Percentiles rank a stretch among this genome's conserved stretches.
Conservation (phyloP, 2,888 invertebrate species). For the Oxycera nigricornis region DNA sequence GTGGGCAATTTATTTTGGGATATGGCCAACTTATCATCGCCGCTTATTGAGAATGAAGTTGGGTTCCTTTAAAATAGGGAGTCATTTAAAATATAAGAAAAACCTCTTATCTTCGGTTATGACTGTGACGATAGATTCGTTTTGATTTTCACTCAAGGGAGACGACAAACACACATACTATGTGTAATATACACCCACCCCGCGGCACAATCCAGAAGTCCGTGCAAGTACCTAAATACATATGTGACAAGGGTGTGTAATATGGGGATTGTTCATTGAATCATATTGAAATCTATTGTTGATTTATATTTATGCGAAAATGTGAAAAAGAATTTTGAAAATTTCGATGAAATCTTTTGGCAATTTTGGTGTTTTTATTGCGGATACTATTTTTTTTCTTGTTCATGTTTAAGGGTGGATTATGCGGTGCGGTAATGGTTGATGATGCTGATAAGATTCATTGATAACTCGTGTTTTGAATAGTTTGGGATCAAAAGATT, state of each 20-base stretch:
- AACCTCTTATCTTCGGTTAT: conserved; percentile 38
- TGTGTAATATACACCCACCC: not conserved
- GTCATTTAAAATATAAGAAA: conserved; percentile 36
- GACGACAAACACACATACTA: too few relatives aligned
- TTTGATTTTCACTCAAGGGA: too few relatives aligned
- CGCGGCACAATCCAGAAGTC: not conserved
- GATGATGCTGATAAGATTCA: conserved; percentile 41
- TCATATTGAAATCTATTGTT: conserved; percentile 42
- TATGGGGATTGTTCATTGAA: conserved; percentile 23
- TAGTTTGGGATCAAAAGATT: too few relatives aligned
- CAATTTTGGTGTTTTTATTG: conserved; percentile 27
- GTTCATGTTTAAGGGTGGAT: conserved; percentile 23
- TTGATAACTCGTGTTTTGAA: conserved; percentile 48
- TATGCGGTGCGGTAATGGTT: conserved; percentile 2
- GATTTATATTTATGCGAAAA: conserved; percentile 46
- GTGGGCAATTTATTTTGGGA: conserved; percentile 47
- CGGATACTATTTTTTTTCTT: conserved; percentile 15
- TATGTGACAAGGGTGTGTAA: conserved; percentile 6
- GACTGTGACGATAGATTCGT: conserved; percentile 2
- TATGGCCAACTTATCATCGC: conserved; percentile 46
- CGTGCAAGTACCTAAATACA: not conserved
- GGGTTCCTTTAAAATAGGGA: conserved; percentile 43
- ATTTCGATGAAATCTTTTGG: conserved; percentile 22
- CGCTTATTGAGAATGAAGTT: conserved; percentile 43
- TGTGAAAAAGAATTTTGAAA: conserved; percentile 27